A percentile compares a stretch with the other conserved stretches of the same genome.
phyloP scores from a whole-genome alignment of 2,888 invertebrate genomes.

The Trachelus stipa region DNA sequence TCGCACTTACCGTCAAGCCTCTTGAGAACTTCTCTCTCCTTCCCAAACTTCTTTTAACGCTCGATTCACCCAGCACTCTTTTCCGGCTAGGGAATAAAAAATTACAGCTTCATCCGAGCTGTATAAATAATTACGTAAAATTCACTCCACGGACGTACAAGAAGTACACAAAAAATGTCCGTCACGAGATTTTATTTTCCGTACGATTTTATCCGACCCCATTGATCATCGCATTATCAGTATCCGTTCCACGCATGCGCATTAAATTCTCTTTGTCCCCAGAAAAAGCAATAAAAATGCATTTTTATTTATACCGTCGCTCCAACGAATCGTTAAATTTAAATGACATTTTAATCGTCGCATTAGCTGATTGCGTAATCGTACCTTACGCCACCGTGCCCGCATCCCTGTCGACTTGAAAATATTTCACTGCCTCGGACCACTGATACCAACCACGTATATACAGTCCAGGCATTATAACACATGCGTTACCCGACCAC shows the following conservation, averaged over 20 bases:
- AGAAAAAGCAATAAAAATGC: slow-evolving; percentile 11
- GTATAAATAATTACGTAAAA: slow-evolving; percentile 21
- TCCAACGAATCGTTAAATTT: not conserved
- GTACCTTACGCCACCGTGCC: too few relatives aligned
- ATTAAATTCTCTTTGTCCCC: not conserved
- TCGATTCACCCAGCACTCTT: slow-evolving; percentile 15
- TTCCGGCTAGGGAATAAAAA: slow-evolving; percentile 15
- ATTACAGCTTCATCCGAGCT: slow-evolving; percentile 23
- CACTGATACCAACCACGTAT: too few relatives aligned
- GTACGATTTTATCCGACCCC: too few relatives aligned
- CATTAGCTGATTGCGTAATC: slow-evolving; percentile 12
- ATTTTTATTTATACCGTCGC: not conserved
- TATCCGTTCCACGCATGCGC: too few relatives aligned
- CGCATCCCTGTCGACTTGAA: too few relatives aligned
- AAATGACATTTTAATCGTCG: slow-evolving; percentile 6
- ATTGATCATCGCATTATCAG: too few relatives aligned
- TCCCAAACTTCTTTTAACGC: slow-evolving; percentile 16
- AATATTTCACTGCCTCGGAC: too few relatives aligned
- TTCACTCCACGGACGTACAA: too few relatives aligned
- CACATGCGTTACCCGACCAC: too few relatives aligned
- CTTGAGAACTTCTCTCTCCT: slow-evolving; percentile 15
- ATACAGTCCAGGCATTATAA: too few relatives aligned
- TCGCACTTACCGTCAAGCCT: slow-evolving; percentile 19
- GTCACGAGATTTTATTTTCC: too few relatives aligned
- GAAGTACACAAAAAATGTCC: too few relatives aligned